Evolutionary conservation across 2,888 invertebrate species (phyloP).

Genomic region (Mallateleia sp.): DNA sequence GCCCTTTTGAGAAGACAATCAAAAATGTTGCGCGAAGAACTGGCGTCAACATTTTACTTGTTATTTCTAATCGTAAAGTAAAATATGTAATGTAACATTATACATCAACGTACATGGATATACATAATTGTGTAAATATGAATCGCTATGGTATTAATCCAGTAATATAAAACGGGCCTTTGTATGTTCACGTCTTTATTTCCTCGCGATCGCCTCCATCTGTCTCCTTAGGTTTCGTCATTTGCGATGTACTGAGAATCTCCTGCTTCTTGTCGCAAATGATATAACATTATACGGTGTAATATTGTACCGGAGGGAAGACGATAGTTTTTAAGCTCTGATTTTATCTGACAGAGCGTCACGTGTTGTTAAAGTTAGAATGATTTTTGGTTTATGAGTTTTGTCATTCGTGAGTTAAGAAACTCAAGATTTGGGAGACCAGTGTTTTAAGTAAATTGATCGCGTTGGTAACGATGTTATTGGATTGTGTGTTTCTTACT

Average conservation of each 20-base stretch:
- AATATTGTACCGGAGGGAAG: constrained; percentile 52
- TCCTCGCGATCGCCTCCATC: constrained; percentile 73
- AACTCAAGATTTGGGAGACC: not conserved
- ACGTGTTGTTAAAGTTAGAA: not conserved
- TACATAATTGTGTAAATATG: constrained; percentile 59
- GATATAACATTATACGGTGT: constrained; percentile 42
- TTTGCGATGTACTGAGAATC: constrained; percentile 47
- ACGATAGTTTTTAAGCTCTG: not conserved
- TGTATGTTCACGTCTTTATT: constrained; percentile 74
- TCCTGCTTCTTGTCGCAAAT: constrained; percentile 62
- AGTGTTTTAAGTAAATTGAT: no score
- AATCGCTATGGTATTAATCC: constrained; percentile 40
- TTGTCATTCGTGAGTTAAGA: not conserved
- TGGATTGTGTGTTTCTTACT: not conserved
- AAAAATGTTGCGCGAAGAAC: constrained; percentile 87
- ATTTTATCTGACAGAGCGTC: not conserved
- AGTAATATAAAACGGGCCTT: constrained; percentile 76
- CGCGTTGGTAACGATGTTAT: no score
- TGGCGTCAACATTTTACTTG: constrained; percentile 88
- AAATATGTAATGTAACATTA: constrained; percentile 35
- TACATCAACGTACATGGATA: constrained; percentile 47
- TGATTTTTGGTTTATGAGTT: not conserved
- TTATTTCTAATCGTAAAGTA: constrained; percentile 84
- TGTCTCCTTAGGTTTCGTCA: constrained; percentile 40
- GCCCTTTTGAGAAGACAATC: constrained; percentile 88